Evolutionary conservation across 2,888 invertebrate genomes (phyloP).

Genomic region (Strigamia crassipes): DNA sequence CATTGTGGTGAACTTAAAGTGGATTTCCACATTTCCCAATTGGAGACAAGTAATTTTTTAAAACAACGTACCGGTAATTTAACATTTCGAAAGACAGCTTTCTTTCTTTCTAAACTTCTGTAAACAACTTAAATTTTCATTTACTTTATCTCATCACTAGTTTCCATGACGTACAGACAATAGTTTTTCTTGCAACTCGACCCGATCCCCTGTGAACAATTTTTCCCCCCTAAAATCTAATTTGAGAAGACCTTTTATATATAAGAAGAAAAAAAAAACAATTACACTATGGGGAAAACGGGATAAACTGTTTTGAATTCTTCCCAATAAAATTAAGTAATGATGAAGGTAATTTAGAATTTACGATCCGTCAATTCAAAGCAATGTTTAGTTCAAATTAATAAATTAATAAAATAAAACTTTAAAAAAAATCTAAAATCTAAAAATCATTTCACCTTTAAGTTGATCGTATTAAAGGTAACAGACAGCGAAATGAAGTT

Average conservation of each 20-base stretch:
- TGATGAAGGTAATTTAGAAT: neutral
- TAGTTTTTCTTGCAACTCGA: neutral
- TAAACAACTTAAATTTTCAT: conserved; percentile 36
- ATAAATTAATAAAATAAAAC: neutral
- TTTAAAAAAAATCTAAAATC: neutral
- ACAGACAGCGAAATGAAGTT: neutral
- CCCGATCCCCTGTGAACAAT: neutral
- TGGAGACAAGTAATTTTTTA: conserved; percentile 2
- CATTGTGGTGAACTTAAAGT: conserved; percentile 19
- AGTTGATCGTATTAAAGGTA: neutral
- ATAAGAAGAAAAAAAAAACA: neutral
- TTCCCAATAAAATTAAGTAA: neutral
- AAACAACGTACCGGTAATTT: neutral
- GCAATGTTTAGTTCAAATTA: neutral
- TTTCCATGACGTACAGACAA: neutral
- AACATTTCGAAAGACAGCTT: neutral
- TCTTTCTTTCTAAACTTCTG: neutral
- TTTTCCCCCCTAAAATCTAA: conserved; percentile 22
- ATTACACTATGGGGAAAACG: neutral
- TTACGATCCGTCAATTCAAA: neutral
- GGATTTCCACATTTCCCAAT: conserved; percentile 8
- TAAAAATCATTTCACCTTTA: neutral
- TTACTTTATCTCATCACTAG: conserved; percentile 30
- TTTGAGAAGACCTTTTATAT: conserved; percentile 12
- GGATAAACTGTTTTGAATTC: neutral